Base-by-base conservation (phyloP, 2,888 invertebrate species). In the Strigamia transsilvanica region DNA sequence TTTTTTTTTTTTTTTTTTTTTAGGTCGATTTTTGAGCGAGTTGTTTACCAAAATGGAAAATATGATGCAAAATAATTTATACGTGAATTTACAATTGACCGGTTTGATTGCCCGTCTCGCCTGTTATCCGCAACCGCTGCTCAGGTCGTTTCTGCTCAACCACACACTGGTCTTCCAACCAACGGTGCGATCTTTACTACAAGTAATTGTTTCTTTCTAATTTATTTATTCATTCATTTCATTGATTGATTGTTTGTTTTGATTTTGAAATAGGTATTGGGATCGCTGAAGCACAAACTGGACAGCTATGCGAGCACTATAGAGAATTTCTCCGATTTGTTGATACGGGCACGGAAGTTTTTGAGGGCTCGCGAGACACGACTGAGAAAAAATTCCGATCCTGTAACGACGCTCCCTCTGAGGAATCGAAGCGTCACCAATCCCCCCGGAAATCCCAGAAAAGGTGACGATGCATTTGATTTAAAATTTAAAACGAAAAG, bases 151-250 rank as follows among this genome's bases (percentile, higher is more conserved):
- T 87, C 90, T 99, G 78, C 91, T 99, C 84, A 95, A 96, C 86
- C 93, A 95, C 83, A 93, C 93, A 87, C 91, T 93, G 85, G 93
- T 94, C 85, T 92, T 96, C 86, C 96, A 96, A 87, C 96, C 97
- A 0, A 94, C 94, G 86, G 94, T 97, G 87, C 94, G 95, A 87
- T 96, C 96, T 4, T 90, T 98, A 84, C 94, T 94, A 88, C 97
- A 97, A 92, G 97, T 95, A 87, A 4, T 77, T 77, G 13, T 23
- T 77, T 21, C 4, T 77, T 77, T 23, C 2, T 21, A 5, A 7
- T 3, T 32, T 18, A n/a, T n/a, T n/a, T n/a, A n/a, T n/a, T n/a
- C n/a, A n/a, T n/a, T n/a, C n/a, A n/a, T n/a, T n/a, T n/a, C 7
- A 18, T 38, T 23, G 4, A 18, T 27, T 38, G 2, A 79, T 32